Evolutionary conservation across 2,113 vertebrate species (phyloP), one percentile per base, ranked within the genome.

Genomic region (Lagopus muta): DNA sequence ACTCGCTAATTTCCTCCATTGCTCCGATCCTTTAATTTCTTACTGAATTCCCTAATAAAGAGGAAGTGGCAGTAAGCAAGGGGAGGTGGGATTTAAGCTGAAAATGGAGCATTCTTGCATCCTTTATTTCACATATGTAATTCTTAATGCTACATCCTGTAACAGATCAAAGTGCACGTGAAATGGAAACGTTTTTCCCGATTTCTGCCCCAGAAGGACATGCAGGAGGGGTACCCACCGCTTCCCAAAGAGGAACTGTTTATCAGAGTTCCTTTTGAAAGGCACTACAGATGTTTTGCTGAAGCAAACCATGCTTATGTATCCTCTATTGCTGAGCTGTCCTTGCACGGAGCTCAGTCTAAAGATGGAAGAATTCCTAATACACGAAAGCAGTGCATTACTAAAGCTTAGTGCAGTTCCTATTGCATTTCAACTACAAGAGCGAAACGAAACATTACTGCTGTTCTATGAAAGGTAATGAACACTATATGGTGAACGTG

Each of bases 301-400:
- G 70, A 65, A 65, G 71, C 30, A 78, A 66, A 61, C 50, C 21
- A 60, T 15, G 43, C 48, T 27, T 50, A 20, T 65, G 6, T 28
- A 40, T 65, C 36, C 32, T 57, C 13, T 70, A 19, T 12, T 28
- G n/a, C 43, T 36, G n/a, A 75, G 8, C 71, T 45, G 18, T 71
- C 42, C 57, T 22, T 20, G 32, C 14, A 19, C 2, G 7, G 77
- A 43, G n/a, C 22, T 54, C 45, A 67, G 55, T 13, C 70, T 57
- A 15, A 66, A 74, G 36, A 86, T 8, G 3, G 11, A 36, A 38
- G 34, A 38, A 36, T 38, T 62, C 17, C 22, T 25, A 62, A 38
- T 38, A 42, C 27, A 47, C 0, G 0, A 12, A 60, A 72, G n/a
- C 60, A 38, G 8, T 52, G 2, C 54, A 30, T 65, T 34, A 54